Percentiles rank a stretch among this genome's conserved stretches.
These are phyloP conservation scores for Iselma pallidipennis DNA, from an alignment of 2,888 invertebrate species.

Conservation along the genomic window DNA sequence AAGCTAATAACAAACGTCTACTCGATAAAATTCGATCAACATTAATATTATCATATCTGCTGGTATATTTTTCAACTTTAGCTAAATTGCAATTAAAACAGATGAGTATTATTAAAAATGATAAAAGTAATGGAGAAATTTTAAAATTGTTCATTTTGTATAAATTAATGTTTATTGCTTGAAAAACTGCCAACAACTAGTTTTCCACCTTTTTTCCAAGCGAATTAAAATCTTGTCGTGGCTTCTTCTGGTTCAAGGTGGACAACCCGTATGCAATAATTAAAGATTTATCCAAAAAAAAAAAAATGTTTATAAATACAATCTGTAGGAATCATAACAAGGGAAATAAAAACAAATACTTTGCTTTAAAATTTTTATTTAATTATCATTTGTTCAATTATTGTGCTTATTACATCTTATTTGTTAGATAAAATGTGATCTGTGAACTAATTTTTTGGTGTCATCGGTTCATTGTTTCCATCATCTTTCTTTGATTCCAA, in stretches of 20 bases:
- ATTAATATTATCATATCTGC: conserved; percentile 65
- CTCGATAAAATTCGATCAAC: conserved; percentile 66
- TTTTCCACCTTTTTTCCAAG: not conserved
- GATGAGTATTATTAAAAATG: not conserved
- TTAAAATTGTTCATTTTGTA: not conserved
- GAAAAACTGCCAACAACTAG: not conserved
- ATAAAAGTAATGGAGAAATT: not conserved
- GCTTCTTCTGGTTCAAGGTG: not conserved
- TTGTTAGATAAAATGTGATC: not conserved
- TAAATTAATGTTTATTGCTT: too few species aligned
- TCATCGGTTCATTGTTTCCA: conserved; percentile 32
- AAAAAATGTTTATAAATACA: too few species aligned
- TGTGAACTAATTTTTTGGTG: not conserved
- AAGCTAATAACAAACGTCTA: conserved; percentile 64
- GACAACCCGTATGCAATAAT: too few species aligned
- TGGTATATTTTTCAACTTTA: conserved; percentile 58
- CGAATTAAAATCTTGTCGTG: not conserved
- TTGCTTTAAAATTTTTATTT: not conserved
- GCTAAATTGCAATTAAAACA: not conserved
- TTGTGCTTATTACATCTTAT: not conserved
- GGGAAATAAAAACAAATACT: too few species aligned
- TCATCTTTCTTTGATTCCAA: conserved; percentile 54
- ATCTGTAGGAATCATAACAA: too few species aligned
- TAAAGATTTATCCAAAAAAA: too few species aligned
- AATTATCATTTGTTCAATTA: not conserved